A percentile compares a stretch with the other conserved stretches of the same genome.
These are phyloP conservation scores for Passer montanus DNA, from an alignment of 2,113 vertebrate species.

Conservation along the genomic window DNA sequence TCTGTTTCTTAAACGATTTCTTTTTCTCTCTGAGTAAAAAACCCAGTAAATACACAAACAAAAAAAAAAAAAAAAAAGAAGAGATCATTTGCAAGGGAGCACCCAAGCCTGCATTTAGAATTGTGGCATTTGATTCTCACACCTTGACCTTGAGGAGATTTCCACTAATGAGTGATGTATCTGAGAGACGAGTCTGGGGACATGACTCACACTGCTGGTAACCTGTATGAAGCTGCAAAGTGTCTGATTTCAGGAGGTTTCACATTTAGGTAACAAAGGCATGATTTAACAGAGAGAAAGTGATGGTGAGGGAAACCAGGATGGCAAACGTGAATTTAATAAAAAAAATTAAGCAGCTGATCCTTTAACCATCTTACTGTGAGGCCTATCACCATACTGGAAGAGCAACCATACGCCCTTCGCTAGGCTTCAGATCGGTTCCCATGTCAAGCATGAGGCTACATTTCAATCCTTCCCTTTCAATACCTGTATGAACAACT, in stretches of 20 bases:
- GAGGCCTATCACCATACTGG: background rate
- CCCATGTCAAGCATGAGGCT: accelerated
- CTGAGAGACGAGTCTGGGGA: background rate
- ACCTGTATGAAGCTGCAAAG: background rate
- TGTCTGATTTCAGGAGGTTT: background rate
- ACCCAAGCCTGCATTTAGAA: background rate
- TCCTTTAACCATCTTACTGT: background rate
- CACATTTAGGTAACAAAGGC: background rate
- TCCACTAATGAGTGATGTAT: background rate
- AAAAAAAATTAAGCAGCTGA: background rate
- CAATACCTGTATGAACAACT: background rate
- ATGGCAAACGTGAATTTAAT: background rate
- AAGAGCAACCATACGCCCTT: background rate
- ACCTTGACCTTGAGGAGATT: background rate
- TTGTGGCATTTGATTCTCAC: background rate
- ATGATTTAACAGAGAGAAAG: background rate
- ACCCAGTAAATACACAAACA: background rate
- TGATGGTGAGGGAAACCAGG: background rate
- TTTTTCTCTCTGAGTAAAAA: background rate
- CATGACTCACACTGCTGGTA: background rate
- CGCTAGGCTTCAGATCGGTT: background rate
- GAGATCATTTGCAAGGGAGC: background rate
- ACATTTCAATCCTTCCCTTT: background rate
- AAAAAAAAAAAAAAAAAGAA: background rate
- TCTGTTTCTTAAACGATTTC: background rate